Base-by-base conservation (phyloP, 1,140 invertebrate species). In the Lepidurus couesii region DNA sequence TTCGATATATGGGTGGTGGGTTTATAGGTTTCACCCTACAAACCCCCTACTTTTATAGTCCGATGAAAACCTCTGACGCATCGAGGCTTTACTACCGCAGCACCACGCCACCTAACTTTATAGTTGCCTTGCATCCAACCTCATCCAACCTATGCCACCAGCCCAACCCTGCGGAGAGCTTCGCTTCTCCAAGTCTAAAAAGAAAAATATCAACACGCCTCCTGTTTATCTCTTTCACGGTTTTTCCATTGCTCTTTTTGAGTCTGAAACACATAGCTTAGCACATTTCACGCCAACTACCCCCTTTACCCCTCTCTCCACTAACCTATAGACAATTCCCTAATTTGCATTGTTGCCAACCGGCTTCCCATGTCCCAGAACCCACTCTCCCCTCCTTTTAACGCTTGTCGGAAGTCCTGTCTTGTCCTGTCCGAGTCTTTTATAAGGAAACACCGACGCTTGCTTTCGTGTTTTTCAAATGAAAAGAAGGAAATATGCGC, bases 31-130 rank as follows among this genome's bases (percentile, higher is more conserved):
- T 65, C 53, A 13, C 53, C 53, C 53, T 65, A 65, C 53, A 65
- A 65, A 65, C 53, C 53, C 53, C 53, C 53, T 65, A 65, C 53
- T 65, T 65, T 65, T 65, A 65, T 65, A 65, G 53, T 65, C 53
- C 53, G 53, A 65, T 65, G 53, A 21, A 9, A 65, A 65, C 53
- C 53, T 65, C 53, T 65, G 53, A 65, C 53, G 53, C 53, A 65
- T 65, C 53, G 21, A 65, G 53, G 21, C 53, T 65, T 65, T 7
- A 16, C 53, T 21, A 65, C 53, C 16, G 53, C 53, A 13, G 16
- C 53, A 16, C 53, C 53, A 65, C n/a, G 53, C 53, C 53, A 65
- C 53, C 16, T 65, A 65, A 65, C 53, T 65, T 34, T 65, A 65
- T 21, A 65, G 53, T 21, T 65, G n/a, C n/a, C 53, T n/a, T 21